Base-by-base conservation (phyloP, 2,113 vertebrate species). In the Myanophis thanlyinensis region DNA sequence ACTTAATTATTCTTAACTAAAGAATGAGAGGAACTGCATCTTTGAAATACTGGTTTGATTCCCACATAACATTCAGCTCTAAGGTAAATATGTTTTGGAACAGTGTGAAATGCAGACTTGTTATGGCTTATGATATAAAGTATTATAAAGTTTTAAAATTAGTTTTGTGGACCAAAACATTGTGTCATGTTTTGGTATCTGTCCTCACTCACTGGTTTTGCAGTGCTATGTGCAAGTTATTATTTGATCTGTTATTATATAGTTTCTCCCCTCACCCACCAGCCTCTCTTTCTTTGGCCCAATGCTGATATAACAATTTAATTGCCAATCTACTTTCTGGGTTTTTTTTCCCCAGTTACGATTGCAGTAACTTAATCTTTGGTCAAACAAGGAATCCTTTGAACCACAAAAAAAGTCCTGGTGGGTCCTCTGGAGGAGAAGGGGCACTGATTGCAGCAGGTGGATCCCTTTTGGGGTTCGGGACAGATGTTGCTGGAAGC, bases 341-440 rank as follows among this genome's bases (percentile, higher is more conserved):
- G n/a, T n/a, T n/a, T n/a, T n/a, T 88, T 4, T 73, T 44, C 9
- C 6, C n/a, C 91, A 98, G 98, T 92, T 98, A 96, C 92, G 98
- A 98, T 54, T 98, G 98, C 95, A 93, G 98, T 93, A 98, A 98
- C 93, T 97, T 96, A 1, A 98, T 98, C 85, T 98, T 96, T 86
- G 98, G 98, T 1, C 96, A 95, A 94, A 98, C 98, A 0, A 0
- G 97, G 48, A 98, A 97, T 92, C 98, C 98, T 1, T 91, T 92
- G 47, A 97, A 98, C 67, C 94, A 93, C 40, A 92, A 96, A 91
- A 98, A 98, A 96, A 98, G 98, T 2, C 23, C 95, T 0, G 98
- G 98, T 1, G 98, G 98, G 4, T 98, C 98, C 0, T 98, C 98
- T 1, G 98, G 98, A 3, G 98, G 98, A 0, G 98, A 98, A 93